phyloP scores from a whole-genome alignment of 2,113 vertebrate species.

The Clinocottus analis region DNA sequence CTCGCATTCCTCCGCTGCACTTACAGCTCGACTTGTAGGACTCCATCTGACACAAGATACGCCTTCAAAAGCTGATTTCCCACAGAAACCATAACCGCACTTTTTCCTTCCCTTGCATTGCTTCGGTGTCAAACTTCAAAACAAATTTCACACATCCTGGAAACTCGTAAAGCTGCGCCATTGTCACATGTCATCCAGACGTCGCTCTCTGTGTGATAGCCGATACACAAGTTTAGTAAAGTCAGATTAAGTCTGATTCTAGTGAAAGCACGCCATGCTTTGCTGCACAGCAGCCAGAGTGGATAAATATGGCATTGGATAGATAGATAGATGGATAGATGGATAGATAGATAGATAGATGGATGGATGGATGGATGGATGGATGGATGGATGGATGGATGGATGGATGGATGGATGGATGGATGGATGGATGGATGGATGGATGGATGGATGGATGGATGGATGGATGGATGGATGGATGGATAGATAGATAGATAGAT shows the following conservation, averaged over 20 bases:
- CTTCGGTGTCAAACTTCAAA: constrained; percentile 21
- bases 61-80: constrained; percentile 46
- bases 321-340: too few species aligned
- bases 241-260: neutral
- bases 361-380: neutral
- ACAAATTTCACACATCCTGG: constrained; percentile 46
- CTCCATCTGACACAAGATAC: constrained; percentile 12
- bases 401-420: neutral
- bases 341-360: too few species aligned
- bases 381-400: too few species aligned
- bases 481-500: too few species aligned
- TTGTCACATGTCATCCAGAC: constrained; percentile 29
- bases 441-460: neutral
- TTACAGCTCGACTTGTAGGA: neutral
- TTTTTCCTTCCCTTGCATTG: constrained; percentile 28
- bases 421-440: neutral
- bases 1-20: neutral
- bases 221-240: neutral
- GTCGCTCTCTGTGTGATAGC: neutral
- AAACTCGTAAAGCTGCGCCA: constrained; percentile 23
- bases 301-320: neutral
- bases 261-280: neutral
- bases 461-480: neutral
- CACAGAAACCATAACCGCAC: constrained; percentile 27
- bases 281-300: neutral